Base-by-base conservation (phyloP, 2,888 invertebrate species). In the Hololepta plana region DNA sequence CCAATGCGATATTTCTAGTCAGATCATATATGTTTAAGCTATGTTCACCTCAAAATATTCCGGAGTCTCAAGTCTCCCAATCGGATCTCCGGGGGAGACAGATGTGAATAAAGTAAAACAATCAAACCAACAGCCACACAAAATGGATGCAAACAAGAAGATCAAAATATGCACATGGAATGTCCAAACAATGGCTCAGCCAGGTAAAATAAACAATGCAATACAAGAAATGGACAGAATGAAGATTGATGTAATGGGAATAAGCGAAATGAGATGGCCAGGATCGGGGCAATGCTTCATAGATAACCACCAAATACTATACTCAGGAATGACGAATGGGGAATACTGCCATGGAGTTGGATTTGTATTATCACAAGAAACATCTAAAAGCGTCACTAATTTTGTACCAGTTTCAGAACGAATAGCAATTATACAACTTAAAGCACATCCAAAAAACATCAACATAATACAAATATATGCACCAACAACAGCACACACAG, bases 221-320 rank as follows among this genome's bases (percentile, higher is more conserved):
- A 31, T 26, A 12, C 20, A 12, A 29, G 32, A 34, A 12, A 35
- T 33, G 29, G 26, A 12, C 20, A 31, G 31, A 24, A 15, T 28
- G 17, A 26, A 29, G 5, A 33, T 34, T 7, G 29, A 35, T 12
- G 32, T 35, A 17, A 20, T 35, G 15, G 33, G 31, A n/a, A 14
- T 34, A 11, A 34, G 29, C 13, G 30, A 35, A 15, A 23, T 31
- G 2, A 31, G 29, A 34, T 29, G 31, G 33, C 33, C 31, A 11
- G 29, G 31, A 3, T 29, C 27, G 9, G 33, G 31, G 27, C 23
- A 24, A 23, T 2, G 11, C 10, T 7, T 17, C 7, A n/a, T 17
- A 7, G 17, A 17, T n/a, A n/a, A 17, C 7, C 17, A 17, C 17
- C 7, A 7, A 7, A n/a, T 17, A 17, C n/a, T 7, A 7, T 17